phyloP scores from a whole-genome alignment of 1,140 invertebrate species.

The Epicauta chinensis region DNA sequence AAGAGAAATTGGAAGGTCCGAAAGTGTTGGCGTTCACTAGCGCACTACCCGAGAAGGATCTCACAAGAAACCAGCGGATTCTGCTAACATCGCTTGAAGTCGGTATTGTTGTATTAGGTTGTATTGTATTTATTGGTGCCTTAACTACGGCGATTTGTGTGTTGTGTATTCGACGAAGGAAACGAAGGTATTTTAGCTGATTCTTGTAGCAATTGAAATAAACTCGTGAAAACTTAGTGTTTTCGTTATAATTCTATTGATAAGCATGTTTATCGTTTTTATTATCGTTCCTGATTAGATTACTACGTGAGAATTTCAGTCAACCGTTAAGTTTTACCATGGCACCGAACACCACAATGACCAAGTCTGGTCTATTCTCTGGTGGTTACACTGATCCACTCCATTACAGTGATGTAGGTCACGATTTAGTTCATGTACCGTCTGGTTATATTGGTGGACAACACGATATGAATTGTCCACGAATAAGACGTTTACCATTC shows the following conservation, averaged over 20 bases:
- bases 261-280: no score
- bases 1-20: constrained; percentile 50
- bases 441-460: no score
- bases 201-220: no score
- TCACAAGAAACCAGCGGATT: constrained; percentile 45
- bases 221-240: no score
- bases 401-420: constrained; percentile 31
- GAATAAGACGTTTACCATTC: constrained; percentile 14
- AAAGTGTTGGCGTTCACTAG: constrained; percentile 51
- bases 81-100: constrained; percentile 70
- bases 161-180: constrained; percentile 59
- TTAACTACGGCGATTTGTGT: constrained; percentile 70
- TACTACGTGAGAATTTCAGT: constrained; percentile 32
- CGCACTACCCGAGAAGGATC: constrained; percentile 36
- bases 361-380: constrained; percentile 34
- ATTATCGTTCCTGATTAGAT: constrained; percentile 14
- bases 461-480: constrained; percentile 33
- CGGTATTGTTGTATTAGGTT: constrained; percentile 68
- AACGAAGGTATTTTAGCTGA: constrained; percentile 47
- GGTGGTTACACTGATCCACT: constrained; percentile 29
- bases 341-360: constrained; percentile 20
- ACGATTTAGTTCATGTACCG: constrained; percentile 19
- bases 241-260: no score
- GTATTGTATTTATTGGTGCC: constrained; percentile 71
- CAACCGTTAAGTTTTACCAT: constrained; percentile 33